Conservation (phyloP, 2,888 invertebrate species). For the Tenodera sinensis region DNA sequence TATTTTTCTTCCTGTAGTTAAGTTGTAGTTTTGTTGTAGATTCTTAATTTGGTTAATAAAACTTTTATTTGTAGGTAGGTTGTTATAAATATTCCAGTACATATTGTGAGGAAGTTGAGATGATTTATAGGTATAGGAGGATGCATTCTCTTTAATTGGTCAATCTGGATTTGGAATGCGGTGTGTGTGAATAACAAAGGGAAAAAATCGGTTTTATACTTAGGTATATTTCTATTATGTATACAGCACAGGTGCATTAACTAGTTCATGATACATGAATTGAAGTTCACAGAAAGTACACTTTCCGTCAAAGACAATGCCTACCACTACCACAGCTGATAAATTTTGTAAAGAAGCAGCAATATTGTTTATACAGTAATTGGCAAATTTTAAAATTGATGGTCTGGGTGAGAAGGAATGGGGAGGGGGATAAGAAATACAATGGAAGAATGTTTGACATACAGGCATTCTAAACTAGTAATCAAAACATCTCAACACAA, state of each 20-base stretch:
- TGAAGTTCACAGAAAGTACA: slow-evolving; percentile 25
- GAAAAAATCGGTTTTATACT: background rate
- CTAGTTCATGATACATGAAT: slow-evolving; percentile 28
- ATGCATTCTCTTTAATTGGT: too few relatives aligned
- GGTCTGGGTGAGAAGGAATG: background rate
- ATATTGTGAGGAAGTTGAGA: too few relatives aligned
- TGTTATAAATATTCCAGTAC: too few relatives aligned
- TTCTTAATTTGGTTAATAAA: too few relatives aligned
- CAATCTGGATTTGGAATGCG: background rate
- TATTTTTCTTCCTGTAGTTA: too few relatives aligned
- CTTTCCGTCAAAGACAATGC: slow-evolving; percentile 20
- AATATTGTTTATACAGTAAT: slow-evolving; percentile 14
- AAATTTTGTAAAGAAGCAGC: slow-evolving; percentile 20
- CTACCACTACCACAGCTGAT: slow-evolving; percentile 27
- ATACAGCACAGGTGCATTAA: slow-evolving; percentile 31
- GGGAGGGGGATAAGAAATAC: background rate
- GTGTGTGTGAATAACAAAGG: background rate
- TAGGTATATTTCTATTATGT: slow-evolving; percentile 30
- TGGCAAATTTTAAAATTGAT: slow-evolving; percentile 12
- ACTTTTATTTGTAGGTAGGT: too few relatives aligned
- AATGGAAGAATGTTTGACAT: slow-evolving; percentile 15
- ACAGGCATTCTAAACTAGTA: background rate
- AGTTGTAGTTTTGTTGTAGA: too few relatives aligned
- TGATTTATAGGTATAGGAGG: too few relatives aligned
- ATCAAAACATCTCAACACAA: slow-evolving; percentile 6